A percentile compares a stretch with the other conserved stretches of the same genome.
Conservation (phyloP, 2,888 invertebrate genomes). For the Stramonita haemastoma region DNA sequence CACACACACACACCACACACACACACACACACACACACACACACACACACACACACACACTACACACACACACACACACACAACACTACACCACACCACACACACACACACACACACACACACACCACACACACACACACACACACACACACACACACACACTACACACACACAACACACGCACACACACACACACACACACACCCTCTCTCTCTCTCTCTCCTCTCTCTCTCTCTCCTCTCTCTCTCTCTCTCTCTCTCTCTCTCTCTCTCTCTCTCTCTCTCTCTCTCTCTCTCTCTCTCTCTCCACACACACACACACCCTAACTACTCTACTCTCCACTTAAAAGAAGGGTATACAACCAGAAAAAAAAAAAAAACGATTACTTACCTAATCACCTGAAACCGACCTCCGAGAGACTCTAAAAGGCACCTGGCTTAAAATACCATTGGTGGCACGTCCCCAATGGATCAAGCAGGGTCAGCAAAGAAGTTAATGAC, state of each 20-base stretch:
- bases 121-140: background rate
- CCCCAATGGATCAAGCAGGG: background rate
- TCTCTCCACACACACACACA: too few species aligned
- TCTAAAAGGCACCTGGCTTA: background rate
- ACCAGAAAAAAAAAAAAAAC: background rate
- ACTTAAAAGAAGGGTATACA: too few species aligned
- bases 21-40: background rate
- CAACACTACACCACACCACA: background rate
- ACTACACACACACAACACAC: background rate
- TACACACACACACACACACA: background rate
- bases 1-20: background rate
- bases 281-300: background rate
- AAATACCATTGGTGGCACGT: background rate
- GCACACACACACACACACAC: background rate
- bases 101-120: background rate
- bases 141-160: background rate
- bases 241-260: background rate
- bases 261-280: background rate
- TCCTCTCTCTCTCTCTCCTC: background rate
- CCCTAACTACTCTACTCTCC: too few species aligned
- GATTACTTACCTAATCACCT: background rate
- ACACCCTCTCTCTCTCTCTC: background rate
- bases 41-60: too few species aligned
- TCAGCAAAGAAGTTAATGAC: conserved; percentile 18
- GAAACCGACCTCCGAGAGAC: background rate